A percentile compares a stretch with the other conserved stretches of the same genome.
Evolutionary conservation across 2,888 invertebrate species (phyloP).

Genomic region (Ischnura elegans): DNA sequence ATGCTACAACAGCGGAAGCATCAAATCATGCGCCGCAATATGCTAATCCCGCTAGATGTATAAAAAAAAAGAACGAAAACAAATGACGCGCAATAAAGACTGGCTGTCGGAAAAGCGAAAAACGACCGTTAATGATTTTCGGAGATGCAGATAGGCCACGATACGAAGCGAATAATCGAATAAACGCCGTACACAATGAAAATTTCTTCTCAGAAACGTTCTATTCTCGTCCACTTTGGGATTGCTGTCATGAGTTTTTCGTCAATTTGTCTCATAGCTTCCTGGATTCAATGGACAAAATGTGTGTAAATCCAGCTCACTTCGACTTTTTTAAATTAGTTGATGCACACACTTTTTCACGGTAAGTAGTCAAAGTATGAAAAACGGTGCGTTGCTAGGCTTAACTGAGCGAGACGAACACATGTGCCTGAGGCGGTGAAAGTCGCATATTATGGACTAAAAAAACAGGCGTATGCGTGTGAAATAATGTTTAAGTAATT

Average conservation of each 20-base stretch:
- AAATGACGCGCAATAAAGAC: neutral
- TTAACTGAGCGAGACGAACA: no score
- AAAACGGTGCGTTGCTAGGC: no score
- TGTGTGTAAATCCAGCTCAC: neutral
- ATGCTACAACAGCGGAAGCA: neutral
- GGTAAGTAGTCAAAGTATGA: neutral
- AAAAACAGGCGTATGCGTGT: no score
- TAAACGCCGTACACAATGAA: neutral
- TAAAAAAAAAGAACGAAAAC: neutral
- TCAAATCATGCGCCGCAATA: slow-evolving; percentile 7
- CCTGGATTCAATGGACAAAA: neutral
- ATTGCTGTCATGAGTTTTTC: neutral
- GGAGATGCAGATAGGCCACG: slow-evolving; percentile 15
- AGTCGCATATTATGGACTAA: no score
- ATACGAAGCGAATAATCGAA: neutral
- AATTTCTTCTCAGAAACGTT: neutral
- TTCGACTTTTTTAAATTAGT: neutral
- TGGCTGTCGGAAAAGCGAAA: neutral
- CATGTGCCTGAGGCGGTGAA: no score
- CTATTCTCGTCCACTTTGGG: neutral
- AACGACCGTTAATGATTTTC: neutral
- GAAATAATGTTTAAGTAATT: no score
- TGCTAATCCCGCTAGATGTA: neutral
- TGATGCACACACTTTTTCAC: neutral
- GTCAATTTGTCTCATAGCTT: neutral